Evolutionary conservation across 2,113 vertebrate species (phyloP), one percentile per base, ranked within the genome.

Genomic region (Garra rufa): DNA sequence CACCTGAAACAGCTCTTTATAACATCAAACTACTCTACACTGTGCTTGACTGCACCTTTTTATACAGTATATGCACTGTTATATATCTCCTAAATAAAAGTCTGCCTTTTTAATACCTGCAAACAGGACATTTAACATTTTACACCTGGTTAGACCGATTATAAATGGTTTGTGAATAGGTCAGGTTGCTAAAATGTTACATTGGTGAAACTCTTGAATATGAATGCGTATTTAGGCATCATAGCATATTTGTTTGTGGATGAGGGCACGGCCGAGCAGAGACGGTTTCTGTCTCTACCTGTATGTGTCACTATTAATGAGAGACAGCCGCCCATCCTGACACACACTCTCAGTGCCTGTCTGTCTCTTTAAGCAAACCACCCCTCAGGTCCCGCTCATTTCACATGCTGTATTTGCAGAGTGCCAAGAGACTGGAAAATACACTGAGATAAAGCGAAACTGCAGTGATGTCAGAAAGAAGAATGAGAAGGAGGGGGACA

Each of bases 311-410:
- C 21, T 55, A 67, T 84, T 52, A 55, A 21, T 69, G 34, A 38
- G 57, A 82, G 28, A 82, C 21, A 55, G 46, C 7, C 46, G 1
- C 79, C 63, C 11, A 24, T 81, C 77, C 79, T 81, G 46, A 52
- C 44, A 34, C 75, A 57, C 59, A 28, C 10, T 28, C 78, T 87
- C 78, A 86, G 76, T 87, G 89, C 90, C 89, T 86, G 86, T 69
- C 89, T 70, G 86, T 88, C 88, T 90, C 80, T 81, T 83, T 83
- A 83, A 86, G 88, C 81, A 88, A 88, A 85, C 46, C 44, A 7
- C 80, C 65, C 80, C 65, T 82, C 30, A 24, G 79, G 63, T 82
- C 79, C 79, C 46, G 30, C 46, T 82, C 80, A 82, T 82, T 82
- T 82, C 65, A 82, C 80, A 82, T 82, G 80, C 80, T 82, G 80